Evolutionary conservation across 2,797 vertebrate species (phyloP), one percentile per base, ranked within the genome.

Genomic region (Scolopax bukidnonensis): DNA sequence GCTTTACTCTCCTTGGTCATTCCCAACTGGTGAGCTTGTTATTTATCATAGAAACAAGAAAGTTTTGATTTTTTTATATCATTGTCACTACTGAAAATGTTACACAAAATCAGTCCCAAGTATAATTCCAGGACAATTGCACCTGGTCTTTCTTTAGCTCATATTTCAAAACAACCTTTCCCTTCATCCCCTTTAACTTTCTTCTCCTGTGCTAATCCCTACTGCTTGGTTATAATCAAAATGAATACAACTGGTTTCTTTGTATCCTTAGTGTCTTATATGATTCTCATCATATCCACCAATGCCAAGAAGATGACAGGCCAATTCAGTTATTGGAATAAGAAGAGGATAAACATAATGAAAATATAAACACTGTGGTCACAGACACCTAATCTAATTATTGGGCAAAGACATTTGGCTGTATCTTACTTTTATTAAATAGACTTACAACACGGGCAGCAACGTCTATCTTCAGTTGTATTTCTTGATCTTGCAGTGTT

Each of bases 401-500:
- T 4, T 70, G 48, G 71, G 84, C 70, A 84, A 70, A 85, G 45
- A 78, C 12, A 30, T 5, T 70, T 14, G 24, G 47, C 63, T 53
- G 23, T 17, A 50, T 2, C 36, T 93, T 64, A 79, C 9, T 51
- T 63, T 40, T 40, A 90, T 27, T 87, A 85, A 85, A 74, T n/a
- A 71, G 96, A 93, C 98, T 98, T 98, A 99, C 99, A 97, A 97
- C 98, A 51, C 95, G 98, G 38, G 97, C 95, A 89, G 98, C 97
- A 97, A 98, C 97, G 84, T 97, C 97, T 60, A 85, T 54, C 60
- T 98, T 96, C 87, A 99, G 92, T 17, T 97, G 90, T 38, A 79
- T 94, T 67, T 98, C 98, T 91, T 98, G 91, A 50, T 95, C 92
- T 92, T 96, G 89, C 41, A 98, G 50, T 38, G 98, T 95, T n/a